Conservation (phyloP, 2,888 invertebrate genomes). For the Pterostichus niger region DNA sequence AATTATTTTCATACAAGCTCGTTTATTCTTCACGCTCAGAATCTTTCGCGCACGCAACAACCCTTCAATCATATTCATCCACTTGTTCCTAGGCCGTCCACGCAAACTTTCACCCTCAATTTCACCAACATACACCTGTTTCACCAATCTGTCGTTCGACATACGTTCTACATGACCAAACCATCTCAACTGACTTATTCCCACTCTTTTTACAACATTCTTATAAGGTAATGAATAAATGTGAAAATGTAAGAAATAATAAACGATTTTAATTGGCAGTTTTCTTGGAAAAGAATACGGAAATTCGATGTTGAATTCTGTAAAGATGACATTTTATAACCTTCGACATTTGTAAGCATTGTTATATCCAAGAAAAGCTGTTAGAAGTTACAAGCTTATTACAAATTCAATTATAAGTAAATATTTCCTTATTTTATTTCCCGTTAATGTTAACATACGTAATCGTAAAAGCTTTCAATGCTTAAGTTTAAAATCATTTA, state of each 20-base stretch:
- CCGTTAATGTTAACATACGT: not conserved
- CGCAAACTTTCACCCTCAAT: too few species aligned
- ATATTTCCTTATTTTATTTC: conserved; percentile 44
- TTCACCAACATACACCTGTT: too few species aligned
- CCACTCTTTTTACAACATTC: too few species aligned
- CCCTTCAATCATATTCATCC: too few species aligned
- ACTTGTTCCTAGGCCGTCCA: too few species aligned
- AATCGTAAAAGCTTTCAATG: conserved; percentile 8
- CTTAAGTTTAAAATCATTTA: too few species aligned
- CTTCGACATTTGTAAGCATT: conserved; percentile 38
- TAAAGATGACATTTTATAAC: conserved; percentile 42
- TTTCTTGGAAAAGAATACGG: conserved; percentile 17
- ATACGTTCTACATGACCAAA: too few species aligned
- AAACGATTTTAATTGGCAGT: not conserved
- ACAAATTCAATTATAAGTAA: conserved; percentile 47
- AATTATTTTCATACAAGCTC: too few species aligned
- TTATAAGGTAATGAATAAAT: conserved; percentile 19
- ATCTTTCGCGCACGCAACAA: too few species aligned
- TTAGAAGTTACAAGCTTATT: conserved; percentile 46
- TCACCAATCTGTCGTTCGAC: too few species aligned
- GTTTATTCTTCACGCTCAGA: too few species aligned
- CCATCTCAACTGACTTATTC: too few species aligned
- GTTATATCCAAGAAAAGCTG: conserved; percentile 45
- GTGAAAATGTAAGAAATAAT: not conserved
- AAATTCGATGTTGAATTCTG: conserved; percentile 11